These are phyloP conservation scores for Rotaria magnacalcarata DNA, from an alignment of 2,888 invertebrate species.

Conservation along the genomic window DNA sequence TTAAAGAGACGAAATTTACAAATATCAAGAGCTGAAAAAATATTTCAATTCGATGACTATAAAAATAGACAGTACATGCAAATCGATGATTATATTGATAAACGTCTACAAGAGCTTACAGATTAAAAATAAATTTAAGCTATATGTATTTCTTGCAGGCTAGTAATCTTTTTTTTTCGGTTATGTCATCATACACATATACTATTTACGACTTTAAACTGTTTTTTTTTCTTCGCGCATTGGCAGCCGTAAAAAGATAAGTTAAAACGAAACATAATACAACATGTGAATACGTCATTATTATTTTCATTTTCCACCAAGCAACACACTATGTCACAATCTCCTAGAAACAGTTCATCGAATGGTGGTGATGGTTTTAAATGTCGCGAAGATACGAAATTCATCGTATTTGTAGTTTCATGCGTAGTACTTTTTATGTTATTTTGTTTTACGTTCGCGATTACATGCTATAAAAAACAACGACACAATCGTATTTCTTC, in stretches of 20 bases:
- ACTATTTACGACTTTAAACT: background rate
- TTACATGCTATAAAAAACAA: background rate
- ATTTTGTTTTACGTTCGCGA: background rate
- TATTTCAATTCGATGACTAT: background rate
- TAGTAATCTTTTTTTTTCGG: no score
- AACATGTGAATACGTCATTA: background rate
- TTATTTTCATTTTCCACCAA: background rate
- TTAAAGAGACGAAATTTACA: background rate
- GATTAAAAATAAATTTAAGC: no score
- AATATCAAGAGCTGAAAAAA: background rate
- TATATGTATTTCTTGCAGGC: no score
- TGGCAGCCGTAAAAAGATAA: background rate
- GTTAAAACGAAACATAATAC: background rate
- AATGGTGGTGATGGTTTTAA: fast-evolving
- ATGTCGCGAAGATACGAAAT: background rate
- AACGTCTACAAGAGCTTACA: background rate
- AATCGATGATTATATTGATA: background rate
- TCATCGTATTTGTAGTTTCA: background rate
- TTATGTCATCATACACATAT: background rate
- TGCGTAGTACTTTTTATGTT: background rate
- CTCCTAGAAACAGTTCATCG: background rate
- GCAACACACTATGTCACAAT: background rate
- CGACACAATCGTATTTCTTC: background rate
- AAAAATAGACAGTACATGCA: background rate
- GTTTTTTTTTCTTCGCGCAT: background rate